These are phyloP conservation scores for Apomyelois bistriatella DNA, from an alignment of 2,888 invertebrate genomes.

Conservation along the genomic window DNA sequence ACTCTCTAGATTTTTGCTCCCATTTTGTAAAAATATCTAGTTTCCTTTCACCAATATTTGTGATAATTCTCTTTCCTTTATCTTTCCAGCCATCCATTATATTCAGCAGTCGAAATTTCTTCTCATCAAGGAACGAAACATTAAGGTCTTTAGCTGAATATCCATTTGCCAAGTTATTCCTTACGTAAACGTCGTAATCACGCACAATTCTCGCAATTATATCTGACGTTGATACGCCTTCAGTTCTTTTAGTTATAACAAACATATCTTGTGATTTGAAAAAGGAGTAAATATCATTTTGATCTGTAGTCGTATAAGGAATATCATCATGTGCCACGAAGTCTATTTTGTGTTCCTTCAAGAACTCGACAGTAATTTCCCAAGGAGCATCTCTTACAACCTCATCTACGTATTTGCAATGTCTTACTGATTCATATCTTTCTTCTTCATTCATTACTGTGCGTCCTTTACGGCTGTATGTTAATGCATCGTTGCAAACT, in stretches of 20 bases:
- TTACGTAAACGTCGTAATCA: constrained; percentile 94
- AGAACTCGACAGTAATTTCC: constrained; percentile 89
- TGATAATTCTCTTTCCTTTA: constrained; percentile 85
- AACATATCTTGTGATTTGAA: constrained; percentile 94
- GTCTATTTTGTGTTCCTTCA: constrained; percentile 93
- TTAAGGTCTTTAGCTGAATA: constrained; percentile 95
- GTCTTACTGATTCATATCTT: constrained; percentile 91
- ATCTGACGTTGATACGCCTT: constrained; percentile 94
- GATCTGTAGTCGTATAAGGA: constrained; percentile 89
- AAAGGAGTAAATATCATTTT: constrained; percentile 87
- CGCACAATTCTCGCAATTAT: constrained; percentile 94
- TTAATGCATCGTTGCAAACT: constrained; percentile 90
- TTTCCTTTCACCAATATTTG: constrained; percentile 85
- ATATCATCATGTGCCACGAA: constrained; percentile 97
- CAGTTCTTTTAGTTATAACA: constrained; percentile 91
- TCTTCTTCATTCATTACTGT: constrained; percentile 94
- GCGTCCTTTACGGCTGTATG: constrained; percentile 91
- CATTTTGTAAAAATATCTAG: constrained; percentile 92
- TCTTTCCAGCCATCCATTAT: constrained; percentile 92
- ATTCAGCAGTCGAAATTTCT: constrained; percentile 91
- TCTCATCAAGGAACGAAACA: constrained; percentile 93
- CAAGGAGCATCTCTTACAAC: constrained; percentile 91
- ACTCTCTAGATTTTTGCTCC: constrained; percentile 94
- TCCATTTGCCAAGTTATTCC: constrained; percentile 92
- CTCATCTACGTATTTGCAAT: constrained; percentile 96